phyloP scores from a whole-genome alignment of 1,140 invertebrate genomes.

The Cyclina sinensis region DNA sequence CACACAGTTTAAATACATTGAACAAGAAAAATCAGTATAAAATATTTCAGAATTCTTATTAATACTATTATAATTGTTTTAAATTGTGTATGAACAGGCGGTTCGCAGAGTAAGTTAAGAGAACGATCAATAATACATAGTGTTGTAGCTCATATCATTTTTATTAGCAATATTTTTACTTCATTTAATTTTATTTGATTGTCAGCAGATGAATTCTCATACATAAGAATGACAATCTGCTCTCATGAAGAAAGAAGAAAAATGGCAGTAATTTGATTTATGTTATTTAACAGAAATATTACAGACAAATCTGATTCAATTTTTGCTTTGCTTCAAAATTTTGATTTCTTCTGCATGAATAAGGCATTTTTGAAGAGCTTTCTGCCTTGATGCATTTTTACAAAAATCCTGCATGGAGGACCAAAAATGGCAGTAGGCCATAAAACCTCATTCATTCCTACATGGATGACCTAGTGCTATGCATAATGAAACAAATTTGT shows the following conservation, averaged over 20 bases:
- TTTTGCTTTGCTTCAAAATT: not conserved
- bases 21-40: no score
- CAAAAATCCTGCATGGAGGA: no score
- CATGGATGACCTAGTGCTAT: no score
- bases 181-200: not conserved
- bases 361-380: not conserved
- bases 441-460: no score
- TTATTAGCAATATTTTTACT: not conserved
- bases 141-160: slow-evolving; percentile 13
- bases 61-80: no score
- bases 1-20: no score
- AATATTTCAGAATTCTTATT: no score
- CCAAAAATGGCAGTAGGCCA: no score
- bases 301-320: not conserved
- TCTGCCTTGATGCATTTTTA: not conserved
- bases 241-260: not conserved
- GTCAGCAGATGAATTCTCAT: no score
- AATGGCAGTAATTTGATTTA: not conserved
- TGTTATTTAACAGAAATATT: not conserved
- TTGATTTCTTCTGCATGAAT: not conserved
- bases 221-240: no score
- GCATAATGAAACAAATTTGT: no score
- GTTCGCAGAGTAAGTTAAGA: not conserved
- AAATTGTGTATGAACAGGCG: slow-evolving; percentile 2
- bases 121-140: not conserved